These are phyloP conservation scores for Garrulus glandarius DNA, from an alignment of 2,797 vertebrate species.

Conservation along the genomic window DNA sequence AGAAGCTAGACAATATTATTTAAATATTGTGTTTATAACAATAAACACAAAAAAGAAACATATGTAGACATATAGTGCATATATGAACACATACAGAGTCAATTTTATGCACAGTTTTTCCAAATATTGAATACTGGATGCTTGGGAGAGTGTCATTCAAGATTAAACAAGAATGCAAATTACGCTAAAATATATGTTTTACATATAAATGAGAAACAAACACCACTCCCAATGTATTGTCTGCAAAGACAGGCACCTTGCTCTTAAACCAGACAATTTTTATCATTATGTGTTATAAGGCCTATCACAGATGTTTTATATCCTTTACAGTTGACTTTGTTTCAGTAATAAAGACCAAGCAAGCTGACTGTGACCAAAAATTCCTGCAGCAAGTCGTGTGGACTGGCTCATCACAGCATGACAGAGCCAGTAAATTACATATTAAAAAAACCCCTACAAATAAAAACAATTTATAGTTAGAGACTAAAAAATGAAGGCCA, in stretches of 20 bases:
- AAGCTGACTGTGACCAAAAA: not conserved
- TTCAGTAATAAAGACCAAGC: not conserved
- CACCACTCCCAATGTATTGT: not conserved
- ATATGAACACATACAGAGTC: not conserved
- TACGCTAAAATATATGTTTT: not conserved
- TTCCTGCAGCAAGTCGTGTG: not conserved
- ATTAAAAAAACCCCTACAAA: not conserved
- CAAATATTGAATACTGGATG: not conserved
- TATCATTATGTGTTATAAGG: accelerated
- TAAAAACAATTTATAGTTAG: not conserved
- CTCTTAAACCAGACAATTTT: not conserved
- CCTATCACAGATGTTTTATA: not conserved
- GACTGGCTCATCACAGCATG: not conserved
- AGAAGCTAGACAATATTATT: not conserved
- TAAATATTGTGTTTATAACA: not conserved
- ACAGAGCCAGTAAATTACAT: not conserved
- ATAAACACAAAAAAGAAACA: not conserved
- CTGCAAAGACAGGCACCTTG: not conserved
- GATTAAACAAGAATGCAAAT: not conserved
- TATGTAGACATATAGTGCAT: not conserved
- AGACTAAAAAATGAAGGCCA: not conserved
- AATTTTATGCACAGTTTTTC: not conserved
- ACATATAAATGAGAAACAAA: not conserved
- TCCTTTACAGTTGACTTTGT: not conserved
- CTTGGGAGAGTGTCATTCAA: not conserved